These are phyloP conservation scores for Drosophila melanogaster DNA, from an alignment of 1,140 invertebrate species.

Conservation along the genomic window Release_6_plus_ISO1_MT NC_004354.4:17801001-17801500, in stretches of 20 bases:
- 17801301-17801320: neutral
- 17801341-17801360: conserved; percentile 47
- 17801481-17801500: conserved; percentile 14
- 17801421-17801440: conserved; percentile 57
- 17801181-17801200: conserved; percentile 84
- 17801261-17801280: conserved; percentile 47
- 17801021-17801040: conserved; percentile 77
- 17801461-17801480: conserved; percentile 80
- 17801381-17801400: conserved; percentile 32
- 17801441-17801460: conserved; percentile 81
- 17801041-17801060: conserved; percentile 60
- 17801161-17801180: conserved; percentile 61
- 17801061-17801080: neutral
- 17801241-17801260: conserved; percentile 84
- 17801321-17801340: conserved; percentile 65
- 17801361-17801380: neutral
- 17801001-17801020: conserved; percentile 53
- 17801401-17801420: conserved; percentile 42
- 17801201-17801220: conserved; percentile 84
- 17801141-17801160: conserved; percentile 21
- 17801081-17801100: neutral
- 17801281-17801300: neutral
- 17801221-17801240: conserved; percentile 84
- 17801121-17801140: neutral
- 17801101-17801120: neutral